phyloP scores from a whole-genome alignment of 2,888 invertebrate genomes.

The Conchocele bisecta region DNA sequence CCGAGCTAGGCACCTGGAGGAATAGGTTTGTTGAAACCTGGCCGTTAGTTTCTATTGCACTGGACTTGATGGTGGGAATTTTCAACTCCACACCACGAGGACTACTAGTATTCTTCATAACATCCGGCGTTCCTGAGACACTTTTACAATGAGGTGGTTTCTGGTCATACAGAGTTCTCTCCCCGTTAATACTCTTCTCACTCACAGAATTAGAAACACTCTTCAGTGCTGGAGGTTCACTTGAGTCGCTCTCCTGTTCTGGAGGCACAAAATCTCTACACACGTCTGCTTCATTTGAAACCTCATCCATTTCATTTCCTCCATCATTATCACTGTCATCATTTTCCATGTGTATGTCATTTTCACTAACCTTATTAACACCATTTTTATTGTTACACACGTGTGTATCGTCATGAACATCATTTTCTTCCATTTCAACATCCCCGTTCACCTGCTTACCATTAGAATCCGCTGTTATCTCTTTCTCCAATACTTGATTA shows the following conservation, averaged over 20 bases:
- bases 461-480: too few species aligned
- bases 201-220: too few species aligned
- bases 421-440: too few species aligned
- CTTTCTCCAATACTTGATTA: too few species aligned
- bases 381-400: too few species aligned
- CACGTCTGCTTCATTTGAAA: constrained; percentile 13
- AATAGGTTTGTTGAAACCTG: constrained; percentile 53
- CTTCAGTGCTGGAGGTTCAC: constrained; percentile 21
- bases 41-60: constrained; percentile 56
- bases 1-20: constrained; percentile 61
- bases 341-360: too few species aligned
- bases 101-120: constrained; percentile 5
- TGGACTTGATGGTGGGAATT: constrained; percentile 54
- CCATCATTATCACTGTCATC: neutral
- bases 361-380: too few species aligned
- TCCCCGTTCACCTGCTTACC: too few species aligned
- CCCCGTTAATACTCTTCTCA: neutral
- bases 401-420: too few species aligned
- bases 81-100: constrained; percentile 56
- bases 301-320: constrained; percentile 9
- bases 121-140: constrained; percentile 28
- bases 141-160: constrained; percentile 22
- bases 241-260: constrained; percentile 10
- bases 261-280: constrained; percentile 27
- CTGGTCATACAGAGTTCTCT: neutral